Base-by-base conservation (phyloP, 2,797 vertebrate genomes). In the Podarcis lilfordi region DNA sequence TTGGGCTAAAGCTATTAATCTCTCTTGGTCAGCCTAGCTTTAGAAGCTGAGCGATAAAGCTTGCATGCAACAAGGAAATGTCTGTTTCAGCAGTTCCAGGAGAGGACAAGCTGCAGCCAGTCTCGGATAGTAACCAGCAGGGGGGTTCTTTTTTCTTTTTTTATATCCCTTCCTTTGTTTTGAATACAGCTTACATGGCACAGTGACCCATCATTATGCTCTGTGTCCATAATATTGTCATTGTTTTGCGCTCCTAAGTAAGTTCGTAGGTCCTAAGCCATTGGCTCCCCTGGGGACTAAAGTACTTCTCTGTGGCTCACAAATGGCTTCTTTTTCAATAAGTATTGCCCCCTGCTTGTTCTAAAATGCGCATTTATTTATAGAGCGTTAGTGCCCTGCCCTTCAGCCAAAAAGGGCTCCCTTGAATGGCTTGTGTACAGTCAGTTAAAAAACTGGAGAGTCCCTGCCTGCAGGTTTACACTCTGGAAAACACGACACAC, bases 1-100 rank as follows among this genome's bases (percentile, higher is more conserved):
- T 96, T 96, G 97, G 95, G 96, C 93, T 95, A 92, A 95, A 96
- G 96, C 96, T 96, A 96, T 96, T 97, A 97, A 97, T 97, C 96
- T 96, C 82, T 93, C 95, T 95, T 92, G 97, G 96, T 95, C 95
- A 95, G 96, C 95, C 95, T 91, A 89, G 96, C 96, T 96, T 92
- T 96, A 93, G 95, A 95, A 93, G 96, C 95, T 95, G 95, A 90
- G 95, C 95, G 94, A 69, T 95, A 78, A 94, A 96, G 93, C 94
- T 94, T 97, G 95, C 93, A 86, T 82, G 93, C 93, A 94, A 94
- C 89, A 87, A 95, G 96, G 95, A 97, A 96, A 90, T 86, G 93
- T 91, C 93, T 94, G 93, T 91, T 97, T 96, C 71, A 96, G 96
- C 96, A 92, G 88, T 96, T 66, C 93, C 94, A 83, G 91, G 94